phyloP scores from a whole-genome alignment of 2,113 vertebrate genomes.

The Colossoma macropomum region DNA sequence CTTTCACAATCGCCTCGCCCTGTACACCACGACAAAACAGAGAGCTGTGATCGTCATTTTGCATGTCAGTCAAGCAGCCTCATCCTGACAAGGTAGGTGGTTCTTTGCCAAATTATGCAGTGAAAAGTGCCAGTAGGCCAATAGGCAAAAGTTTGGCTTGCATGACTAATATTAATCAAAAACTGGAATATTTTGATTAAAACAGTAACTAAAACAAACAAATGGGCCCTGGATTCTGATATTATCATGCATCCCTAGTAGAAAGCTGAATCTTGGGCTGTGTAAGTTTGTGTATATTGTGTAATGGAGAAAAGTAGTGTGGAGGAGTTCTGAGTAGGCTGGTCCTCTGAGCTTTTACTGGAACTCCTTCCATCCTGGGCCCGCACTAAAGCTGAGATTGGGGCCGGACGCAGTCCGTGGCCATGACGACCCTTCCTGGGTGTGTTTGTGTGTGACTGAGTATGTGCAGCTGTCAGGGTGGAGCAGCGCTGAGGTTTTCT shows the following conservation, averaged over 20 bases:
- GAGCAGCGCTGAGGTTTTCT: not conserved
- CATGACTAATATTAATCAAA: too few species aligned
- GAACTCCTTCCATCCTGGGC: not conserved
- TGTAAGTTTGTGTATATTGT: conserved; percentile 20
- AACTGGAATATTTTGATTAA: too few species aligned
- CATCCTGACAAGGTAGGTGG: too few species aligned
- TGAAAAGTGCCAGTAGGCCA: too few species aligned
- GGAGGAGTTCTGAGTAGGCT: not conserved
- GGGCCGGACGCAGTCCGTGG: conserved; percentile 20
- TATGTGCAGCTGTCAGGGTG: conserved; percentile 41
- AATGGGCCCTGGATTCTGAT: not conserved
- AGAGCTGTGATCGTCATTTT: too few species aligned
- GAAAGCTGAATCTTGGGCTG: not conserved
- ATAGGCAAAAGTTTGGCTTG: too few species aligned
- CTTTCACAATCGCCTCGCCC: too few species aligned
- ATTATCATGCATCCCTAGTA: not conserved
- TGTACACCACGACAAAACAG: too few species aligned
- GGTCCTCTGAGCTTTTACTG: not conserved
- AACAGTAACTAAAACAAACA: too few species aligned
- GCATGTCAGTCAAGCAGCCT: too few species aligned
- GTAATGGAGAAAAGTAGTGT: not conserved
- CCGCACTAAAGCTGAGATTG: not conserved
- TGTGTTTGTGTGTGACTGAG: conserved; percentile 35
- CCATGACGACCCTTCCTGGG: conserved; percentile 40
- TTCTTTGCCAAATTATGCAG: too few species aligned